Percentiles rank a stretch among this genome's conserved stretches.
Conservation (phyloP, 2,113 vertebrate species). For the Oryzias woworae region DNA sequence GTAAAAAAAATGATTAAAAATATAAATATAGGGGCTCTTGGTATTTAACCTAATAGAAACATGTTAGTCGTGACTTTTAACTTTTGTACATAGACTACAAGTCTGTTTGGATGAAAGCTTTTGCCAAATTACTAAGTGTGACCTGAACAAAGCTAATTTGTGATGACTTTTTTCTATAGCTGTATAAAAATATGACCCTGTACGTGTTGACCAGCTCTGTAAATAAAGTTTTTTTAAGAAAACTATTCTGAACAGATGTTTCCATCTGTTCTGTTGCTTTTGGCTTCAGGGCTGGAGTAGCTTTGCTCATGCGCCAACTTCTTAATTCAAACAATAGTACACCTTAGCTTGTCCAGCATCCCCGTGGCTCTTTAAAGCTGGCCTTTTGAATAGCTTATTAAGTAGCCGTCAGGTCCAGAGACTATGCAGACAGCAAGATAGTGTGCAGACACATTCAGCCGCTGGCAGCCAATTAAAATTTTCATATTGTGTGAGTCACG, state of each 20-base stretch:
- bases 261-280: slow-evolving; percentile 21
- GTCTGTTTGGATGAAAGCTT: no score
- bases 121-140: no score
- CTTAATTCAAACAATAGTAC: slow-evolving; percentile 58
- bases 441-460: slow-evolving; percentile 45
- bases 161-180: no score
- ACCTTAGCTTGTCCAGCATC: slow-evolving; percentile 36
- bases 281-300: slow-evolving; percentile 14
- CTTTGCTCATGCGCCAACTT: slow-evolving; percentile 27
- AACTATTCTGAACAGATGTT: slow-evolving; percentile 22
- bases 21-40: no score
- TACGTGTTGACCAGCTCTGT: no score
- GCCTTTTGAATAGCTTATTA: slow-evolving; percentile 56
- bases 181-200: no score
- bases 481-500: slow-evolving; percentile 52
- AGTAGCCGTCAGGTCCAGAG: slow-evolving; percentile 29
- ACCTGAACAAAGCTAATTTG: no score
- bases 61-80: no score
- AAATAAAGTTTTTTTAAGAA: not conserved
- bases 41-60: no score
- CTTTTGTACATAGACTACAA: no score
- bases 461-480: slow-evolving; percentile 61
- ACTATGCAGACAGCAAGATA: slow-evolving; percentile 40
- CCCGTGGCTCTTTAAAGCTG: slow-evolving; percentile 30
- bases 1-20: no score